Percentiles rank a stretch among this genome's conserved stretches.
Conservation (phyloP, 2,797 vertebrate species). For the Oceanodroma leucorhoa region DNA sequence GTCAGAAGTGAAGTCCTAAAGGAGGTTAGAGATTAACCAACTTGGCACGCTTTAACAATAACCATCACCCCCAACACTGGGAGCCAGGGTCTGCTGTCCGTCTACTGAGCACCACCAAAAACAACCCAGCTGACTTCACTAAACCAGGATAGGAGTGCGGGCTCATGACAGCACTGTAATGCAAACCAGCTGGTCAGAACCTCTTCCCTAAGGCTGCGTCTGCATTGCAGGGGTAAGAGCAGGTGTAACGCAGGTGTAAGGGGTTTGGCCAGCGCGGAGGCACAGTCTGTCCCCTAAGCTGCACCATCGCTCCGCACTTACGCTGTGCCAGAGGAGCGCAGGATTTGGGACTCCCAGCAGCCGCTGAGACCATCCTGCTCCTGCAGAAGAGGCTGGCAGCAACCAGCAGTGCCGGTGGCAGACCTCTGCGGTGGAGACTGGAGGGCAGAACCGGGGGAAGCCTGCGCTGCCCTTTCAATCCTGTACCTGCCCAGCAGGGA, state of each 20-base stretch:
- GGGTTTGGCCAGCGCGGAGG: background rate
- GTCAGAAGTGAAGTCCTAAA: background rate
- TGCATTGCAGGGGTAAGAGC: too few relatives aligned
- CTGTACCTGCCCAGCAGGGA: background rate
- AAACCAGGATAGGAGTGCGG: accelerated
- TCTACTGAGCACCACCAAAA: background rate
- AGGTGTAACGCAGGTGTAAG: background rate
- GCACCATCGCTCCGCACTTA: background rate
- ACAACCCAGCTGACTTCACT: too few relatives aligned
- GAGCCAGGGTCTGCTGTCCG: background rate
- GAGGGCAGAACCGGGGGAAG: background rate
- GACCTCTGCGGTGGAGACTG: accelerated
- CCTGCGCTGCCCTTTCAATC: background rate
- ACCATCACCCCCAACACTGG: too few relatives aligned
- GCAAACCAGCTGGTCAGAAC: background rate
- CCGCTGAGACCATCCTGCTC: accelerated
- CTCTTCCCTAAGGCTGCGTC: background rate
- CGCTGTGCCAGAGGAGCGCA: accelerated
- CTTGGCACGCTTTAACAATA: background rate
- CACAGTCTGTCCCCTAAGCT: background rate
- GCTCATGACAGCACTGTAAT: accelerated
- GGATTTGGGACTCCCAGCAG: background rate
- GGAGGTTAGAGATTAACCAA: background rate
- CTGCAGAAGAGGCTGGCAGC: background rate
- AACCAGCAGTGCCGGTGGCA: background rate